A percentile compares a stretch with the other conserved stretches of the same genome.
phyloP scores from a whole-genome alignment of 2,888 invertebrate genomes.

The Cheilosia scutellata region DNA sequence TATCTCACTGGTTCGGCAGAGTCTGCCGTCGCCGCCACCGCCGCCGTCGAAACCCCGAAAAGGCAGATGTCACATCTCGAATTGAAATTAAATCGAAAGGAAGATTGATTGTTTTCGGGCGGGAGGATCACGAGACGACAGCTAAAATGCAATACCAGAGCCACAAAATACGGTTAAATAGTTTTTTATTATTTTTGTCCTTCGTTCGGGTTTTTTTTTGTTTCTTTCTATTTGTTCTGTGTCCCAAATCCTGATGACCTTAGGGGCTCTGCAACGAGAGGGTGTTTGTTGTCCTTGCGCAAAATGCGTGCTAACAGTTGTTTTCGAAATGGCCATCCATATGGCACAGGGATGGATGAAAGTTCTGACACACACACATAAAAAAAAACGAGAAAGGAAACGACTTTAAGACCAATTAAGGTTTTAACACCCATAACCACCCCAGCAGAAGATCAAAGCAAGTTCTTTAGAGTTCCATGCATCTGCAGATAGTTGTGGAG shows the following conservation, averaged over 20 bases:
- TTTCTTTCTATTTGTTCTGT: slow-evolving; percentile 41
- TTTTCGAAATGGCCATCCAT: slow-evolving; percentile 44
- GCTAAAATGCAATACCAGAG: slow-evolving; percentile 72
- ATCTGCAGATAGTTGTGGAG: slow-evolving; percentile 6
- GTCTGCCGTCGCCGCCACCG: slow-evolving; percentile 53
- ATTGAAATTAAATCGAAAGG: slow-evolving; percentile 84
- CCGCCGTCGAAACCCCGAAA: slow-evolving; percentile 76
- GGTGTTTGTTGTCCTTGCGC: slow-evolving; percentile 37
- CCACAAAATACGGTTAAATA: slow-evolving; percentile 75
- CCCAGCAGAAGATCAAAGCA: slow-evolving; percentile 38
- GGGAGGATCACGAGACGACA: slow-evolving; percentile 70
- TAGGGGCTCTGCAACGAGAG: slow-evolving; percentile 37
- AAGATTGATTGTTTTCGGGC: slow-evolving; percentile 83
- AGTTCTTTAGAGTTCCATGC: slow-evolving; percentile 7
- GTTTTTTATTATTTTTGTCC: slow-evolving; percentile 69
- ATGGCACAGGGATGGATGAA: slow-evolving; percentile 27
- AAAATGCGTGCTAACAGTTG: slow-evolving; percentile 56
- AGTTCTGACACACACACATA: background rate
- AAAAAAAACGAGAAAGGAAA: slow-evolving; percentile 23
- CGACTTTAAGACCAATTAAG: slow-evolving; percentile 52
- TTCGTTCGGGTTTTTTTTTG: background rate
- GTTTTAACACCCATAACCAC: slow-evolving; percentile 19
- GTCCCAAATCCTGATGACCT: slow-evolving; percentile 48
- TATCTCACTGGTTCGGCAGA: slow-evolving; percentile 74
- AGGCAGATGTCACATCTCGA: slow-evolving; percentile 84